phyloP scores from a whole-genome alignment of 2,888 invertebrate species.

The Branchellion lobata region DNA sequence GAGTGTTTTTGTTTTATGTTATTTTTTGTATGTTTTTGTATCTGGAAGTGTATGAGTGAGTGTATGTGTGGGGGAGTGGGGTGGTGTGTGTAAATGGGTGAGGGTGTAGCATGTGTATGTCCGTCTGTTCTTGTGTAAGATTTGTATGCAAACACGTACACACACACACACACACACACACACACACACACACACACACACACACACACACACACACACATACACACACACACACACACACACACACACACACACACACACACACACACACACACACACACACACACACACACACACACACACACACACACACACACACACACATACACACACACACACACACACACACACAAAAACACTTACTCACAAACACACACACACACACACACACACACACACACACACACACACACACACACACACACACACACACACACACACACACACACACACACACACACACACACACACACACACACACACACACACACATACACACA shows the following conservation, averaged over 20 bases:
- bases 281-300: slow-evolving; percentile 15
- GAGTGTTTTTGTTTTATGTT: too few relatives aligned
- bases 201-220: not conserved
- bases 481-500: slow-evolving; percentile 25
- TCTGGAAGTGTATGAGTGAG: too few relatives aligned
- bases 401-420: slow-evolving; percentile 17
- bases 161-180: not conserved
- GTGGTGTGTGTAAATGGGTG: too few relatives aligned
- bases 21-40: too few relatives aligned
- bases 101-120: too few relatives aligned
- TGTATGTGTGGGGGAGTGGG: too few relatives aligned
- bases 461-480: slow-evolving; percentile 5
- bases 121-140: too few relatives aligned
- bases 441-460: slow-evolving; percentile 18
- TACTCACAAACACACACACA: slow-evolving; percentile 17
- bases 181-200: not conserved
- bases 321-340: slow-evolving; percentile 4
- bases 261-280: slow-evolving; percentile 10
- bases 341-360: slow-evolving; percentile 12
- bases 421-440: slow-evolving; percentile 24
- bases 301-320: not conserved
- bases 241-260: slow-evolving; percentile 12
- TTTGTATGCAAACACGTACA: not conserved
- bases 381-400: slow-evolving; percentile 23
- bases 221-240: slow-evolving; percentile 26